Evolutionary conservation across 2,113 vertebrate species (phyloP).

Genomic region (Brachirus orientalis): DNA sequence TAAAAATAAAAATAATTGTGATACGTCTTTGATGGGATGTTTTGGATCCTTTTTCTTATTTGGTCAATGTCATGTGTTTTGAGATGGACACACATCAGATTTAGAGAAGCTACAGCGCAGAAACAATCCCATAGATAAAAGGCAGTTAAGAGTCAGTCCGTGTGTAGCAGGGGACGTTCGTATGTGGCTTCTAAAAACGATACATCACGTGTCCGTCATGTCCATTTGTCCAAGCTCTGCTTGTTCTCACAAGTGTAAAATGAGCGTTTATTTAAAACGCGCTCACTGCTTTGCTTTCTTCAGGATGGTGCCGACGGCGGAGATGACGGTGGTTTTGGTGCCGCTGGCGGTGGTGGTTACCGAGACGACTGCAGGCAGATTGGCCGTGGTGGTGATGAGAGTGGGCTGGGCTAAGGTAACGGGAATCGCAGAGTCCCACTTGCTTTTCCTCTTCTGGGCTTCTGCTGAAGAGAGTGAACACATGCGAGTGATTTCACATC

Average conservation of each 20-base stretch:
- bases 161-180: conserved; percentile 7
- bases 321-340: conserved; percentile 98
- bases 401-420: conserved; percentile 94
- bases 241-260: background rate
- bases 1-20: conserved; percentile 39
- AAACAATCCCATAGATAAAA: conserved; percentile 41
- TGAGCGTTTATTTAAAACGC: background rate
- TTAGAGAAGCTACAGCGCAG: conserved; percentile 10
- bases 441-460: conserved; percentile 98
- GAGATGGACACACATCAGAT: background rate
- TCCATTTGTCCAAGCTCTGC: background rate
- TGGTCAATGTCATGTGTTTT: background rate
- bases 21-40: background rate
- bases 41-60: conserved; percentile 1
- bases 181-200: background rate
- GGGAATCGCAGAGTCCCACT: conserved; percentile 98
- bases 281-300: conserved; percentile 98
- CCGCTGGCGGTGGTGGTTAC: conserved; percentile 97
- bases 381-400: conserved; percentile 93
- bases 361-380: conserved; percentile 92
- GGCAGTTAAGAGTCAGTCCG: conserved; percentile 37
- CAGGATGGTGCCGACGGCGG: conserved; percentile 96
- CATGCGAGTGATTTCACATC: background rate
- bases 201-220: background rate
- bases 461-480: conserved; percentile 77